Percentiles rank a stretch among this genome's conserved stretches.
These are phyloP conservation scores for Ecdyonurus torrentis DNA, from an alignment of 2,888 invertebrate genomes.

Conservation along the genomic window DNA sequence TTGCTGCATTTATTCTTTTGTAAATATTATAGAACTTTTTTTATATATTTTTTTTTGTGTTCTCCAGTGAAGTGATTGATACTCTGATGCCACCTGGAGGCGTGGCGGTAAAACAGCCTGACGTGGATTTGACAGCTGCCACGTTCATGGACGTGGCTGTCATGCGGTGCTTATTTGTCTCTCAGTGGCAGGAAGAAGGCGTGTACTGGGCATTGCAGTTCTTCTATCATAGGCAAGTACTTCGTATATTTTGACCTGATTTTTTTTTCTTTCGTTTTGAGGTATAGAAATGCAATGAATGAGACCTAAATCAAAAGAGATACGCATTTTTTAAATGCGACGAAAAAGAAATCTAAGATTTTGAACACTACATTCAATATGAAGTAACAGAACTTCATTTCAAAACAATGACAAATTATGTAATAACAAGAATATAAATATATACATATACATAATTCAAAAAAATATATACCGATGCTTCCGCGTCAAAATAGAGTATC, in stretches of 20 bases:
- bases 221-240: conserved; percentile 60
- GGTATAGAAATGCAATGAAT: too few relatives aligned
- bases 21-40: too few relatives aligned
- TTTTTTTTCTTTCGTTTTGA: too few relatives aligned
- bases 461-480: too few relatives aligned
- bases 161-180: conserved; percentile 82
- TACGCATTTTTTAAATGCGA: conserved; percentile 6
- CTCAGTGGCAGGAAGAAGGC: conserved; percentile 97
- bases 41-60: background rate
- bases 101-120: background rate
- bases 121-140: conserved; percentile 55
- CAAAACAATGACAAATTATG: too few relatives aligned
- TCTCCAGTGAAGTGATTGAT: background rate
- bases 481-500: too few relatives aligned
- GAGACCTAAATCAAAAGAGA: too few relatives aligned
- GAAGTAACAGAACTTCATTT: too few relatives aligned
- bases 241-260: too few relatives aligned
- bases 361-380: background rate
- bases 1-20: too few relatives aligned
- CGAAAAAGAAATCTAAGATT: conserved; percentile 1
- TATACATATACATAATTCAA: too few relatives aligned
- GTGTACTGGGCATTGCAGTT: conserved; percentile 94
- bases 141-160: conserved; percentile 96
- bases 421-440: too few relatives aligned
- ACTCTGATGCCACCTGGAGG: conserved; percentile 3